phyloP scores from a whole-genome alignment of 1,140 invertebrate species.

The Diabrotica undecimpunctata region DNA sequence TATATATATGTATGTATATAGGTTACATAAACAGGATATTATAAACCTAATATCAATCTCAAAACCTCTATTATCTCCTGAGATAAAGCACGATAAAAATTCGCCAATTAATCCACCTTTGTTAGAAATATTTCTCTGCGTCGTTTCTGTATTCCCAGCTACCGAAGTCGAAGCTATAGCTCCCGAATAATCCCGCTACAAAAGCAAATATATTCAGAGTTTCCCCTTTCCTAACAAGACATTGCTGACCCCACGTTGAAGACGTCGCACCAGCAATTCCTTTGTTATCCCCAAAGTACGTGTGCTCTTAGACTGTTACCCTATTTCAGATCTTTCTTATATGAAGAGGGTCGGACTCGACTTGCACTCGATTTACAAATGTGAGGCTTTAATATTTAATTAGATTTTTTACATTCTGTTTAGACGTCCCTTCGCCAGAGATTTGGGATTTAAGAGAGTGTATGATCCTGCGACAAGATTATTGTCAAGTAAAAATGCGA shows the following conservation, averaged over 20 bases:
- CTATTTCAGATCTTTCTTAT: neutral
- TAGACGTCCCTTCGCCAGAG: too few species aligned
- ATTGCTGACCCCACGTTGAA: slow-evolving; percentile 41
- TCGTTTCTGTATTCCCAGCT: slow-evolving; percentile 1
- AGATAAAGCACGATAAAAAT: too few species aligned
- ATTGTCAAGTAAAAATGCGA: too few species aligned
- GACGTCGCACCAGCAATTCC: slow-evolving; percentile 46
- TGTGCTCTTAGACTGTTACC: slow-evolving; percentile 31
- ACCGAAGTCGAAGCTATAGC: slow-evolving; percentile 7
- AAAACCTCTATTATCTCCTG: too few species aligned
- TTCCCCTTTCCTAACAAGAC: slow-evolving; percentile 28
- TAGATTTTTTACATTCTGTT: neutral
- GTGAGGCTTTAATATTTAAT: neutral
- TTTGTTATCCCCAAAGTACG: slow-evolving; percentile 45
- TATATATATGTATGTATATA: too few species aligned
- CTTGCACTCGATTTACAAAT: neutral
- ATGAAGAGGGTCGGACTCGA: neutral
- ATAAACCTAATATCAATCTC: too few species aligned
- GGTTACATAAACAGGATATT: too few species aligned
- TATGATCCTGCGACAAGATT: too few species aligned
- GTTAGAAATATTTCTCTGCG: neutral
- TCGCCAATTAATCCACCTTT: neutral
- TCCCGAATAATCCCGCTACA: slow-evolving; percentile 16
- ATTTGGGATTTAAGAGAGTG: too few species aligned
- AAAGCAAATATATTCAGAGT: slow-evolving; percentile 14